Percentiles rank a stretch among this genome's conserved stretches.
phyloP scores from a whole-genome alignment of 2,888 invertebrate species.

The Cybosia mesomella region DNA sequence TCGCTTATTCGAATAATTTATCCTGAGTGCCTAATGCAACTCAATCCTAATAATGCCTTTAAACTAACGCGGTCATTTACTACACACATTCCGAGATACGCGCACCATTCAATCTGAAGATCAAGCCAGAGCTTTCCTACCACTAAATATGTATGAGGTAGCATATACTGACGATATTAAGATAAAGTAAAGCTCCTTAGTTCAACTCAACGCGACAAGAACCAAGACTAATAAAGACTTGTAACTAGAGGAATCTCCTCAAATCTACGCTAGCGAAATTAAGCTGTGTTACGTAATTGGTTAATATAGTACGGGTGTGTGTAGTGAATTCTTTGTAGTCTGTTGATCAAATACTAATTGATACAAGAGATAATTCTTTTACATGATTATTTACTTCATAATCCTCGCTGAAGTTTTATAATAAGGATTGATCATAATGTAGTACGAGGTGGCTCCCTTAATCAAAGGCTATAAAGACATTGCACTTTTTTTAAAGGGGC shows the following conservation, averaged over 20 bases:
- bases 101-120: slow-evolving; percentile 29
- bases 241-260: slow-evolving; percentile 15
- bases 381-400: no score
- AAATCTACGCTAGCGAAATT: slow-evolving; percentile 17
- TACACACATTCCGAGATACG: slow-evolving; percentile 11
- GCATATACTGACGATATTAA: slow-evolving; percentile 24
- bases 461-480: no score
- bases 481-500: no score
- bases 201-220: slow-evolving; percentile 26
- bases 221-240: slow-evolving; percentile 25
- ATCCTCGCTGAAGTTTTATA: no score
- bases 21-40: slow-evolving; percentile 26
- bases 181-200: slow-evolving; percentile 34
- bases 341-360: neutral
- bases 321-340: neutral
- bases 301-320: slow-evolving; percentile 16
- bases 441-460: no score
- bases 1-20: slow-evolving; percentile 22
- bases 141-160: slow-evolving; percentile 31
- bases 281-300: slow-evolving; percentile 19
- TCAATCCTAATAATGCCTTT: slow-evolving; percentile 23
- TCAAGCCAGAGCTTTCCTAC: slow-evolving; percentile 21
- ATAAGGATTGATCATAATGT: no score
- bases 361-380: no score
- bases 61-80: slow-evolving; percentile 28